A percentile compares a stretch with the other conserved stretches of the same genome.
phyloP scores from a whole-genome alignment of 2,888 invertebrate species.

The Andrena bucephala region DNA sequence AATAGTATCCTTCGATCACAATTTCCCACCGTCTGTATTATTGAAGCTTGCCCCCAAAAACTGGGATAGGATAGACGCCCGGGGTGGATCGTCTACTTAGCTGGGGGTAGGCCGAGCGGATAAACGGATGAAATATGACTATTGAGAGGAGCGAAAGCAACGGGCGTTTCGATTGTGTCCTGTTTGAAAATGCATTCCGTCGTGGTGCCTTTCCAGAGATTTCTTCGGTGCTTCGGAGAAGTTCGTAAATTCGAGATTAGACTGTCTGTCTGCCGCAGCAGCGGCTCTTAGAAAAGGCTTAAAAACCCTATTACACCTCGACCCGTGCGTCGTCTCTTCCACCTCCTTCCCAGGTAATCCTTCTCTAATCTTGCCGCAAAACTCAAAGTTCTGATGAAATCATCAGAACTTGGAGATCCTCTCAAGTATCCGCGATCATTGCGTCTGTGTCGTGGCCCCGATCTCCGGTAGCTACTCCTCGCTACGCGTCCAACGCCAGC shows the following conservation, averaged over 20 bases:
- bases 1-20: constrained; percentile 83
- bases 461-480: not conserved
- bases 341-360: constrained; percentile 54
- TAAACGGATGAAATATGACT: constrained; percentile 69
- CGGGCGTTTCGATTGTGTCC: constrained; percentile 37
- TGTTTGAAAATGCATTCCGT: constrained; percentile 6
- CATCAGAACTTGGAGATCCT: constrained; percentile 60
- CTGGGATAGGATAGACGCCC: constrained; percentile 57
- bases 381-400: constrained; percentile 65
- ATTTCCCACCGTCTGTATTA: constrained; percentile 83
- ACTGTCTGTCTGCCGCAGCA: not conserved
- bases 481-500: not conserved
- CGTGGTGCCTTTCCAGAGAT: not conserved
- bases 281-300: constrained; percentile 20
- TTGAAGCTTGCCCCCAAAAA: constrained; percentile 75
- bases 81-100: constrained; percentile 62
- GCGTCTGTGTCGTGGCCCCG: constrained; percentile 1
- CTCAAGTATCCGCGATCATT: constrained; percentile 13
- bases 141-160: constrained; percentile 24
- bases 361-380: constrained; percentile 56
- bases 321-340: constrained; percentile 11
- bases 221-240: not conserved
- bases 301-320: constrained; percentile 32
- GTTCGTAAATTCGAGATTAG: not conserved
- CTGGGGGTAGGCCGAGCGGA: constrained; percentile 55